Evolutionary conservation across 1,140 invertebrate species (phyloP).

Genomic region (Helicoverpa zea): DNA sequence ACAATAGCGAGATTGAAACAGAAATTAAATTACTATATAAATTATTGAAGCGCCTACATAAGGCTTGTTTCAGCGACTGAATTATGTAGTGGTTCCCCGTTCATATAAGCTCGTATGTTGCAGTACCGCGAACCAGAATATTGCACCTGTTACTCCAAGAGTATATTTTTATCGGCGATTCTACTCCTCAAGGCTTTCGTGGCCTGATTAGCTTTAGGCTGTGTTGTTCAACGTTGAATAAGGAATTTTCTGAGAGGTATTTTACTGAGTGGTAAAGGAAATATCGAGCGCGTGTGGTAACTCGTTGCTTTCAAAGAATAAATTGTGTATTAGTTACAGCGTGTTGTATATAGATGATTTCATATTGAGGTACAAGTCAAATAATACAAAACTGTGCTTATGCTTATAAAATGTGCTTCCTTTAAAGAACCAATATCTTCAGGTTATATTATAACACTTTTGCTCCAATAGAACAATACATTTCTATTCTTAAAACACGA

Average conservation of each 20-base stretch:
- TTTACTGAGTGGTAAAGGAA: not conserved
- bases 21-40: slow-evolving; percentile 49
- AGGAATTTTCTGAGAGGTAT: slow-evolving; percentile 3
- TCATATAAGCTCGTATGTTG: slow-evolving; percentile 17
- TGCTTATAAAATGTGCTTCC: no score
- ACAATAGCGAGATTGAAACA: slow-evolving; percentile 35
- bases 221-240: not conserved
- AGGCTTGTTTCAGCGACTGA: slow-evolving; percentile 18
- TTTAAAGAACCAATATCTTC: no score
- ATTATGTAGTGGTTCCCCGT: slow-evolving; percentile 42
- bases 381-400: not conserved
- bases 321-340: not conserved
- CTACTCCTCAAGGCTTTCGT: slow-evolving; percentile 35
- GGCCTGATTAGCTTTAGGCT: slow-evolving; percentile 23
- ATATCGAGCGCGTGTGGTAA: not conserved
- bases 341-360: not conserved
- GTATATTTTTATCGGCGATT: slow-evolving; percentile 27
- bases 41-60: slow-evolving; percentile 38
- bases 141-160: slow-evolving; percentile 24
- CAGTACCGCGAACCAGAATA: slow-evolving; percentile 8
- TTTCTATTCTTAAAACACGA: not conserved
- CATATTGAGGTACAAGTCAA: not conserved
- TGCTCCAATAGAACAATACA: not conserved
- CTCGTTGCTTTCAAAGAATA: not conserved
- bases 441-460: not conserved